Base-by-base conservation (phyloP, 2,888 invertebrate genomes). In the Morpho deidamia region DNA sequence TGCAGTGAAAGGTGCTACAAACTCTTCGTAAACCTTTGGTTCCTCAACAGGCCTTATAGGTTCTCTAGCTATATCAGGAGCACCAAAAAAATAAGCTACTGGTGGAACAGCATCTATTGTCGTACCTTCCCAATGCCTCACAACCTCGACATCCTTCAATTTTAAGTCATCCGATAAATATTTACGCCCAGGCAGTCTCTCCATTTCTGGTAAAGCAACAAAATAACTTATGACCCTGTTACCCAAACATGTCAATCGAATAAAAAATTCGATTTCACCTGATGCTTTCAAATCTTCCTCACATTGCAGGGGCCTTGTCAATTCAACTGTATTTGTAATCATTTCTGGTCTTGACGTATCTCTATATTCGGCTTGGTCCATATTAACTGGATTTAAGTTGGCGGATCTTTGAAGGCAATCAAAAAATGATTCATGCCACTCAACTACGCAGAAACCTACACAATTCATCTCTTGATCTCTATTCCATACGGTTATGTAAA, bases 71-170 rank as follows among this genome's bases (percentile, higher is more conserved):
- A 89, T 88, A 51, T 88, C 88, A 34, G 87, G 85, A 49, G 84
- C 87, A 45, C 85, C 81, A 47, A 84, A 89, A 35, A 88, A 78
- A 60, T 82, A 87, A 3, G 88, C 81, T 0, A 89, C 78, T 4
- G 89, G 87, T 12, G 85, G 83, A 1, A 83, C 79, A 2, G 69
- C 59, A 34, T 88, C 85, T 56, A 88, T 86, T 1, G 69, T 68
- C 1, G 88, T 86, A 0, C 87, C 86, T 7, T 86, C 83, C 89
- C 89, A 89, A 65, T 89, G 86, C 51, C 89, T 76, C 0, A 88
- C 81, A 0, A 88, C 83, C 68, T 88, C 89, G 1, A 89, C 60
- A 37, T 89, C 88, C 68, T 89, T 89, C 0, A 87, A 64, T 62
- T 78, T 84, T 7, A 81, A 68, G 49, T 87, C 86, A 61, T 89